These are phyloP conservation scores for Heterodera filipjevi DNA, from an alignment of 2,888 invertebrate species.

Conservation along the genomic window DNA sequence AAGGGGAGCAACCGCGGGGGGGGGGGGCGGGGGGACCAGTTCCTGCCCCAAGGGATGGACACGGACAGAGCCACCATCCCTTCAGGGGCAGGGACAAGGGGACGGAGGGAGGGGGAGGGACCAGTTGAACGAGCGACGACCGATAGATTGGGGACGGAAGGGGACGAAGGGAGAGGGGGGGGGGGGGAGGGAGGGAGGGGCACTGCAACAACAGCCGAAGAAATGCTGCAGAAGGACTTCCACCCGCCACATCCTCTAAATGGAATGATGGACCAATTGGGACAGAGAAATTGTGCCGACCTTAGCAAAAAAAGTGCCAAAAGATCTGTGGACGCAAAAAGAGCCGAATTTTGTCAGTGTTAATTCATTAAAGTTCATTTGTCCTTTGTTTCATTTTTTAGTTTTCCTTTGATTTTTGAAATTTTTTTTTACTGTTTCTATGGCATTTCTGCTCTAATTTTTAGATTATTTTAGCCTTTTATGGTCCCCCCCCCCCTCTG, in stretches of 20 bases:
- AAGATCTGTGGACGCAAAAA: too few relatives aligned
- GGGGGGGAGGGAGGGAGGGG: not conserved
- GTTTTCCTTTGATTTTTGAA: not conserved
- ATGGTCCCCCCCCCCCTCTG: not conserved
- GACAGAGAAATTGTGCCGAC: not conserved
- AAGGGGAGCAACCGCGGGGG: not conserved
- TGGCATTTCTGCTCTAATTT: not conserved
- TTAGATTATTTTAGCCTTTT: not conserved
- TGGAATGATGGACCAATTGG: not conserved
- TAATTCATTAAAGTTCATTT: too few relatives aligned
- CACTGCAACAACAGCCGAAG: not conserved
- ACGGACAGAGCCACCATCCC: not conserved
- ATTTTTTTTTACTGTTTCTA: not conserved
- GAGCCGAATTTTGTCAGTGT: too few relatives aligned
- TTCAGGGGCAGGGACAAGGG: not conserved
- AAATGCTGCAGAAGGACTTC: not conserved
- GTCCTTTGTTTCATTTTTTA: not conserved
- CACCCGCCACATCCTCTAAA: not conserved
- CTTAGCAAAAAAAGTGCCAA: too few relatives aligned
- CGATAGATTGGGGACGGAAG: not conserved
- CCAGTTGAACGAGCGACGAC: constrained; percentile 1
- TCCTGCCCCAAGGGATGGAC: not conserved
- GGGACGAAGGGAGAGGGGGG: too few relatives aligned
- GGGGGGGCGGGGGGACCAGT: not conserved
- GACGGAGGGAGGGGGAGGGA: not conserved